Base-by-base conservation (phyloP, 2,888 invertebrate genomes). In the Abscondita cerata region DNA sequence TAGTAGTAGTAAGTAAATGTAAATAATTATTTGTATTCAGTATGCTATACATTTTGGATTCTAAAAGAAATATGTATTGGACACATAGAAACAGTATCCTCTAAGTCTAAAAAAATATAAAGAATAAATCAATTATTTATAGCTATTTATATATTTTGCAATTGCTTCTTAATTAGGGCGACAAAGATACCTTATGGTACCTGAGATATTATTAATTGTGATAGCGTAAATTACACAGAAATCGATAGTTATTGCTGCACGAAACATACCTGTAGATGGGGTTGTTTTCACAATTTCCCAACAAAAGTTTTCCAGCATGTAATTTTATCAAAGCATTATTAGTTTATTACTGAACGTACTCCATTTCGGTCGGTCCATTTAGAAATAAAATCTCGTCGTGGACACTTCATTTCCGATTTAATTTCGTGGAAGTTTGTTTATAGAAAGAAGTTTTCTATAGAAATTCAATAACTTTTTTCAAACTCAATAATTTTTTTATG, bases 251-350 rank as follows among this genome's bases (percentile, higher is more conserved):
- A 16, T 11, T 44, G 19, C 25, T 25, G 25, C 6, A 44, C 19
- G 19, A 18, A 44, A 18, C n/a, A 16, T 34, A 52, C 57, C 62
- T 62, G 52, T 53, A 52, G 62, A 62, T 52, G 51, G 51, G 52
- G 48, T 56, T 52, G 55, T 51, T 38, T 46, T 50, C 16, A 52
- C 40, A 40, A 52, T 62, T 62, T 62, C 47, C 50, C 52, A 57
- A 47, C 52, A 47, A 58, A 31, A 38, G 40, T 36, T 52, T 16
- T 25, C 48, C 31, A 31, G 25, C 16, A 19, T 58, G 34, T 25
- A 34, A 18, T 47, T 46, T 59, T 52, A 25, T 25, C 47, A 52
- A 12, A 25, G 46, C 48, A 31, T 47, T 52, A 53, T 41, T 51
- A 55, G 60, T 60, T 38, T 48, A 48, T 60, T 56, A 50, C 40